Base-by-base conservation (phyloP, 2,113 vertebrate genomes). In the Mirounga angustirostris region DNA sequence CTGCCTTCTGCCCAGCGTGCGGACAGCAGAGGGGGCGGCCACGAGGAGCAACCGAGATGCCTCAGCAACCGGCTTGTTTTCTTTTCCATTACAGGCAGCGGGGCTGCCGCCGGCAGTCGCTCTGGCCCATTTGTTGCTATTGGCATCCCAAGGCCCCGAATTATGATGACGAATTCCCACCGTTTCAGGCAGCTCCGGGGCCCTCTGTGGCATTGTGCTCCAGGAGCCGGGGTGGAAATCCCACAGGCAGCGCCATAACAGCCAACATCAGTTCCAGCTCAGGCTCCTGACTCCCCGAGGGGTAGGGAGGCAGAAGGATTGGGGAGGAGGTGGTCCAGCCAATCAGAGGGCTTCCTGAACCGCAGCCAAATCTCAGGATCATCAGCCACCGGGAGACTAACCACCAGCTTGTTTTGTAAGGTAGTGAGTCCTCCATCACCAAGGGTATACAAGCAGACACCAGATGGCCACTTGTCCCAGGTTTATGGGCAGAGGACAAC, bases 131-230 rank as follows among this genome's bases (percentile, higher is more conserved):
- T 85, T 97, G 97, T 94, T 98, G 95, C 96, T 94, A 43, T 88
- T 98, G 98, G 97, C 97, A 83, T 94, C 93, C 93, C 43, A n/a
- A 97, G 96, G 96, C 78, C 95, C 91, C 89, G 76, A 59, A 97
- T 97, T 94, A 96, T 0, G 93, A 93, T 98, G 98, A 98, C 98
- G 98, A 98, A 98, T 97, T 95, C 98, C 95, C 93, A 79, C 98
- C 89, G 0, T 79, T 86, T 59, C 43, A 76, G 97, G 87, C 95
- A 92, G 94, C 85, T 93, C 85, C 73, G n/a, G 91, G 93, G 76
- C 94, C 0, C 52, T 89, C 96, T 80, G 67, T 4, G 4, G 76
- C 63, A 54, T 30, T 1, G 33, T 9, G 24, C 58, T 84, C 65
- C 14, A 14, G 24, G n/a, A 24, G 40, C 24, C 1, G 7, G 86